Base-by-base conservation (phyloP, 1,140 invertebrate species). In the Octopus sinensis region DNA sequence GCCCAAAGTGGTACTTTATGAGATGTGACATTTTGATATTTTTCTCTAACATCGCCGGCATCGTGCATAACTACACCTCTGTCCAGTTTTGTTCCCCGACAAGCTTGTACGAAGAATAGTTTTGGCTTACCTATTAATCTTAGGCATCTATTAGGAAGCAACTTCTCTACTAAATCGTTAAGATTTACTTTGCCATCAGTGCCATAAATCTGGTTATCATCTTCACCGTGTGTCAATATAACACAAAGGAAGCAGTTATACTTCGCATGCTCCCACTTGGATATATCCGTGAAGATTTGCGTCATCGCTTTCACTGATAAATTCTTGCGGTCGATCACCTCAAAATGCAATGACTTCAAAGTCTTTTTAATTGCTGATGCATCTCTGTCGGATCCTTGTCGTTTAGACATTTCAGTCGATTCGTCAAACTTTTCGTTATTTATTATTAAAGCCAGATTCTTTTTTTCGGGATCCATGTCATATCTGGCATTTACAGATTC, bases 181-280 rank as follows among this genome's bases (percentile, higher is more conserved):
- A n/a, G n/a, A n/a, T n/a, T n/a, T n/a, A n/a, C n/a, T n/a, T n/a
- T n/a, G n/a, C n/a, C n/a, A n/a, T n/a, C n/a, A n/a, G n/a, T n/a
- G n/a, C n/a, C n/a, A n/a, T n/a, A n/a, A n/a, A n/a, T n/a, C n/a
- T n/a, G n/a, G n/a, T 84, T 52, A 62, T 85, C 86, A 56, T 86
- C 78, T 10, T 84, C 84, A 9, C 90, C 90, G 79, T 91, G 90
- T 5, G 88, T 86, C 51, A 91, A 79, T 30, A 91, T 86, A 76
- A 84, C 86, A 82, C 85, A 87, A 13, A 86, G 85, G 79, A 89
- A 88, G 82, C 85, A 87, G 79, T 89, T 87, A 82, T 80, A 87
- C 1, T 83, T 73, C 4, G 7, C 75, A 75, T 88, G 87, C 73
- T 85, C 81, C 1, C 62, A 5, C 13, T n/a, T 12, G 12, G 13